Conservation (phyloP, 2,113 vertebrate species). For the Neogale vison region DNA sequence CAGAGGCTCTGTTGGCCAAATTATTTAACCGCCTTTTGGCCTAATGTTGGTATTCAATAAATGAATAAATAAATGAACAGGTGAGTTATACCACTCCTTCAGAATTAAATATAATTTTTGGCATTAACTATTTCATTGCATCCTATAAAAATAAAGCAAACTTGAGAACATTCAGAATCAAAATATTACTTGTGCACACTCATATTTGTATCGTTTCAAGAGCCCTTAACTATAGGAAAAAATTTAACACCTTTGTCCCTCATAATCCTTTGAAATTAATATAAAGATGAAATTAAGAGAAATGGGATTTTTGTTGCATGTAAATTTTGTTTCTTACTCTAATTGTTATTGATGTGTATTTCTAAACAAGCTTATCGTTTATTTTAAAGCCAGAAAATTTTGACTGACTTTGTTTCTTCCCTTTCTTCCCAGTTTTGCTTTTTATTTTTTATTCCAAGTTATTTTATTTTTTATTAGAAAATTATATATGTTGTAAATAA, state of each 20-base stretch:
- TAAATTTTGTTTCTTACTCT: conserved; percentile 16
- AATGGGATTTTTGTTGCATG: background rate
- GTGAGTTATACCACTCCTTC: background rate
- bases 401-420: background rate
- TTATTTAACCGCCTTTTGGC: background rate
- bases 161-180: background rate
- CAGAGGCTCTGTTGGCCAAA: background rate
- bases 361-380: background rate
- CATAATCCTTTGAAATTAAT: background rate
- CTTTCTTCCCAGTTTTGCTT: background rate
- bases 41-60: background rate
- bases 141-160: background rate
- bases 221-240: background rate
- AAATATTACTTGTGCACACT: background rate
- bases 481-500: background rate
- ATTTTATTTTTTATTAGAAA: background rate
- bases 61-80: background rate
- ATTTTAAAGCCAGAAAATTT: conserved; percentile 15
- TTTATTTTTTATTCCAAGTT: background rate
- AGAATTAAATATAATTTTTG: background rate
- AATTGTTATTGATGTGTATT: background rate
- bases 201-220: background rate
- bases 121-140: background rate
- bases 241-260: background rate
- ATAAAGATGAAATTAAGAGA: conserved; percentile 2